Evolutionary conservation across 2,113 vertebrate species (phyloP), one percentile per base, ranked within the genome.

Genomic region (Barbus barbus): DNA sequence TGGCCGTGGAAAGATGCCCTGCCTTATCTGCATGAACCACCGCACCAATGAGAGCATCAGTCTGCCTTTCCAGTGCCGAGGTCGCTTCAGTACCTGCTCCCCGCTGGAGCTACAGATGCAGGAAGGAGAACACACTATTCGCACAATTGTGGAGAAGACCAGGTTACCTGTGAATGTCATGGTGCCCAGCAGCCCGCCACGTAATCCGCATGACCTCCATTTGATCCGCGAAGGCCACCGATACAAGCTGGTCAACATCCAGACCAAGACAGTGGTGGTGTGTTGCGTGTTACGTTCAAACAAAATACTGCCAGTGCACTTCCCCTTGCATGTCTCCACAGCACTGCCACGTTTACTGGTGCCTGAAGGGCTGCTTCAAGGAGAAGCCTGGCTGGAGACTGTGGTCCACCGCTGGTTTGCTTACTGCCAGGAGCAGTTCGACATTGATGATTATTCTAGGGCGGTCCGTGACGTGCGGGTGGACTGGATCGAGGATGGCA

Each of bases 1-100:
- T 0, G 97, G 97, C 1, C 96, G 97, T 53, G 95, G 98, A 78
- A 99, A 99, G 93, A 99, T 99, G 98, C 98, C 98, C 0, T 99
- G 98, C 86, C 94, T 99, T 82, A 99, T 99, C 83, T 99, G 98
- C 92, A 99, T 99, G 98, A 99, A 99, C 88, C 98, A 99, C 91
- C 95, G 98, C 91, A 99, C 98, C 92, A 99, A 99, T 0, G 98
- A 99, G 91, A 99, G 98, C 92, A 95, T 99, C 89, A 99, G 98
- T 92, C 96, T 99, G 73, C 98, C 98, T 0, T 99, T 99, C 91
- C 97, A 99, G 89, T 99, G 98, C 89, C 98, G 98, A 86, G 98
- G 98, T 84, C 91, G 97, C 58, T 99, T 99, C 87, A 99, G 98
- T 91, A 99, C 98, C 2, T 97, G 98, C 22, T 99, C 98, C 60